Evolutionary conservation across 92 coral and sea anemone species (phyloP).

Genomic region (Chrysogorgia sp.): DNA sequence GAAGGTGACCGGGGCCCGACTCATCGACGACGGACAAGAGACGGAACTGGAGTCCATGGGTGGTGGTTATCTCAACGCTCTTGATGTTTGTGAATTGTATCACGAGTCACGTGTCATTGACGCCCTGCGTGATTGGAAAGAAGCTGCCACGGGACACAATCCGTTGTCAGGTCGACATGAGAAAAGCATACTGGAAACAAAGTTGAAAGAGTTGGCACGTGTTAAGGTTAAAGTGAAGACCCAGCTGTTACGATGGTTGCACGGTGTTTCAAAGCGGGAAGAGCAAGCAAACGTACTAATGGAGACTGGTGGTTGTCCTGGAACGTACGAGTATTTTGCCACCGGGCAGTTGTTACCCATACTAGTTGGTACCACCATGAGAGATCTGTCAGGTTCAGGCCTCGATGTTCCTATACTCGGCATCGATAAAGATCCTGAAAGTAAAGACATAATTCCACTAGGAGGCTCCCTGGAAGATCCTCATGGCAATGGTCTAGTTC

Average conservation of each 20-base stretch:
- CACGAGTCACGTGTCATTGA: slow-evolving; percentile 92
- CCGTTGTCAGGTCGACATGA: slow-evolving; percentile 87
- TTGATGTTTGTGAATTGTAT: slow-evolving; percentile 92
- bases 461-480: slow-evolving; percentile 99
- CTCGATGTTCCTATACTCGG: slow-evolving; percentile 93
- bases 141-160: slow-evolving; percentile 83
- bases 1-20: slow-evolving; percentile 85
- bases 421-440: slow-evolving; percentile 86
- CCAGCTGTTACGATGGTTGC: slow-evolving; percentile 73
- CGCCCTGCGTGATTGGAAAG: slow-evolving; percentile 73
- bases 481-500: slow-evolving; percentile 93
- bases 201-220: slow-evolving; percentile 33
- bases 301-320: slow-evolving; percentile 97
- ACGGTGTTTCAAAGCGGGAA: slow-evolving; percentile 91
- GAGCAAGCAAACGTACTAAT: slow-evolving; percentile 80
- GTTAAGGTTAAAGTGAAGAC: slow-evolving; percentile 63
- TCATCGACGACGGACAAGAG: slow-evolving; percentile 89
- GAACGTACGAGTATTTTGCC: slow-evolving; percentile 96
- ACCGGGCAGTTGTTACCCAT: slow-evolving; percentile 95
- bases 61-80: slow-evolving; percentile 88
- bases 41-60: slow-evolving; percentile 95
- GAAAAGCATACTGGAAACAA: slow-evolving; percentile 78
- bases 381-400: slow-evolving; percentile 77
- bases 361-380: slow-evolving; percentile 89
- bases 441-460: slow-evolving; percentile 81